These are phyloP conservation scores for Nowickia ferox DNA, from an alignment of 2,888 invertebrate genomes.

Conservation along the genomic window DNA sequence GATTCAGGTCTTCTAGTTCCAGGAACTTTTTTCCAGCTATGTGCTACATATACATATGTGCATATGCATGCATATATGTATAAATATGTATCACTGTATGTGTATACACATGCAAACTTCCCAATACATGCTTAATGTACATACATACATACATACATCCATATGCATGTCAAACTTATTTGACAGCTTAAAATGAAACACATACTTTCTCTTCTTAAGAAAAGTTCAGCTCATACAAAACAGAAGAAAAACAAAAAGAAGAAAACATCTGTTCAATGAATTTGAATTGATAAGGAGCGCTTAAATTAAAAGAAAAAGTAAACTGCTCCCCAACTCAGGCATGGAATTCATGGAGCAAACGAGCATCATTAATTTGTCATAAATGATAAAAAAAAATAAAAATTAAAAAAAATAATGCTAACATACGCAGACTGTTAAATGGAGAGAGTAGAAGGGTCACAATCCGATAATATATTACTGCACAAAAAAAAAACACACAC, in stretches of 20 bases:
- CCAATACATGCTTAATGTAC: too few species aligned
- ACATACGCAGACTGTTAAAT: not conserved
- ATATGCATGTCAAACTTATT: not conserved
- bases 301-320: constrained; percentile 42
- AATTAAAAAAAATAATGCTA: not conserved
- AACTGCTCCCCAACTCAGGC: constrained; percentile 28
- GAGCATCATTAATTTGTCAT: constrained; percentile 55
- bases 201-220: constrained; percentile 52
- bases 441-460: constrained; percentile 10
- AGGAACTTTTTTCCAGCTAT: too few species aligned
- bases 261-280: constrained; percentile 61
- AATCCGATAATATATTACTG: constrained; percentile 45
- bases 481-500: not conserved
- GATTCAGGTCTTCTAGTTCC: too few species aligned
- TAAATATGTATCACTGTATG: too few species aligned
- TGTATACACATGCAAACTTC: too few species aligned
- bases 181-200: constrained; percentile 58
- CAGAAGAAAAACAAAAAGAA: not conserved
- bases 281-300: constrained; percentile 52
- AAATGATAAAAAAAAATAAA: constrained; percentile 2
- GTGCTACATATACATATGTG: too few species aligned
- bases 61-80: too few species aligned
- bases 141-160: not conserved
- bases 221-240: constrained; percentile 6
- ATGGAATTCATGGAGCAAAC: constrained; percentile 34